Conservation (phyloP, 2,888 invertebrate species). For the Sabellastarte sp. region DNA sequence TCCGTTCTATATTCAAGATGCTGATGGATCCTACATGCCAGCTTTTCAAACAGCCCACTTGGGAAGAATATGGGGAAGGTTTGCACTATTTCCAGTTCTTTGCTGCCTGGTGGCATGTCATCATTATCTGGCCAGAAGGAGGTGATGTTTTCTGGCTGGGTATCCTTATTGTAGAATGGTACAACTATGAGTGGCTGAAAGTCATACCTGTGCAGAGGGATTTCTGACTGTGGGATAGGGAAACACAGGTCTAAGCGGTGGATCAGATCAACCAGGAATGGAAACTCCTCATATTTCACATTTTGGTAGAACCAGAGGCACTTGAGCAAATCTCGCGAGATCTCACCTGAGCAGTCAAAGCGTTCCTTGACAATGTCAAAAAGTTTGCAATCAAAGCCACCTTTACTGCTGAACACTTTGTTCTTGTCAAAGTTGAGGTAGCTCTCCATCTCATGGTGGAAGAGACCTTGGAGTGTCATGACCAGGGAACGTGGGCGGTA, state of each 20-base stretch:
- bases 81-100: conserved; percentile 20
- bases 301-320: conserved; percentile 52
- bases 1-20: conserved; percentile 41
- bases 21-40: conserved; percentile 40
- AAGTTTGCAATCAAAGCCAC: conserved; percentile 40
- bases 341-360: conserved; percentile 44
- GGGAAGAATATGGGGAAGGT: conserved; percentile 38
- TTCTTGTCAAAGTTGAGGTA: conserved; percentile 47
- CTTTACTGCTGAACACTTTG: conserved; percentile 47
- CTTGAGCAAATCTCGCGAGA: conserved; percentile 49
- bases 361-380: conserved; percentile 40
- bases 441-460: conserved; percentile 42
- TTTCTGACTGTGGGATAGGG: conserved; percentile 44
- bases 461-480: conserved; percentile 44
- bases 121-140: no score
- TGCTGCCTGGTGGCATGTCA: neutral
- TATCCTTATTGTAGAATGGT: conserved; percentile 17
- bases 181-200: conserved; percentile 19
- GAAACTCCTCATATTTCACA: conserved; percentile 37
- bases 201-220: conserved; percentile 34
- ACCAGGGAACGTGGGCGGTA: conserved; percentile 47
- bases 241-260: conserved; percentile 51
- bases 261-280: conserved; percentile 41
- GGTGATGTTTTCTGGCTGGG: no score
- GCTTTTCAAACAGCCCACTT: conserved; percentile 40